Evolutionary conservation across 2,113 vertebrate genomes (phyloP), one percentile per base, ranked within the genome.

Genomic region (Catagonus wagneri): DNA sequence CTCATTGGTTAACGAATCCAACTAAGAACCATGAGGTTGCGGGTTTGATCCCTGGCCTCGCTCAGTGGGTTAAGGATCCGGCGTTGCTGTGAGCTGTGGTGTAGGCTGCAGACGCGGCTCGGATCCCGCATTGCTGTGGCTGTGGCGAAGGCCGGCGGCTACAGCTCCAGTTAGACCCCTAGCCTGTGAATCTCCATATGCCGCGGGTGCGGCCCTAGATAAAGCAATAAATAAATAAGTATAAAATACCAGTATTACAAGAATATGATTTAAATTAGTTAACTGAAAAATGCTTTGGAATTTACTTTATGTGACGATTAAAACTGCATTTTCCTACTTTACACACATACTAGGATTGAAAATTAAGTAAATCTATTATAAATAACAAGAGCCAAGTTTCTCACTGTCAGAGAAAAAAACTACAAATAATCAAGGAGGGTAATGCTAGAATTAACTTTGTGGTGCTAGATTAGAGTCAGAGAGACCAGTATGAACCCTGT

Each of bases 171-270:
- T n/a, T n/a, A n/a, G n/a, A n/a, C n/a, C n/a, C n/a, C n/a, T n/a
- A n/a, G n/a, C n/a, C n/a, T n/a, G n/a, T n/a, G n/a, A n/a, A n/a
- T n/a, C n/a, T n/a, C n/a, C n/a, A n/a, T n/a, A n/a, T n/a, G n/a
- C n/a, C n/a, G n/a, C n/a, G n/a, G n/a, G n/a, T n/a, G n/a, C n/a
- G n/a, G n/a, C n/a, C n/a, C n/a, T n/a, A n/a, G n/a, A n/a, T n/a
- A n/a, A n/a, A n/a, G n/a, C n/a, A n/a, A n/a, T n/a, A n/a, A n/a
- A n/a, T n/a, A n/a, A n/a, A n/a, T n/a, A n/a, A n/a, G n/a, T n/a
- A n/a, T 74, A 88, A 94, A 96, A 95, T 76, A 65, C 68, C 94
- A 86, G 7, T 52, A 79, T 52, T 36, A 93, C 3, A 86, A 85
- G 14, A 54, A 13, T 83, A 81, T 63, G 76, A 95, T 72, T 90